A percentile compares a stretch with the other conserved stretches of the same genome.
Evolutionary conservation across 2,888 invertebrate genomes (phyloP).

Genomic region (Acanthosepion lycidas): DNA sequence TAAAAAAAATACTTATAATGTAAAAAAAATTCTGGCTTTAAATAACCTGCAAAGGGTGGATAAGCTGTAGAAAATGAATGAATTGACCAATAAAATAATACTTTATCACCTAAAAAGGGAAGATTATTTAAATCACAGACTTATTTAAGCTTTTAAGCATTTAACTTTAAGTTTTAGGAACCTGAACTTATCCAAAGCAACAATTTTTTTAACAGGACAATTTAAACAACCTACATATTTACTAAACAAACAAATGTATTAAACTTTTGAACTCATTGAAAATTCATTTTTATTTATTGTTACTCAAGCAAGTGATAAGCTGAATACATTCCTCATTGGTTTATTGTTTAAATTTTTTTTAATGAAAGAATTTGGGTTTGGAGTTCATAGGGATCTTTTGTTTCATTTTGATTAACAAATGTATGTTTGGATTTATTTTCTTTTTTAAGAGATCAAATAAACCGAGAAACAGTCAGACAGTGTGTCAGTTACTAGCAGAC

Average conservation of each 20-base stretch:
- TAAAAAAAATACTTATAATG: too few species aligned
- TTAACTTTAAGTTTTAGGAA: too few species aligned
- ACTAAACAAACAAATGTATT: background rate
- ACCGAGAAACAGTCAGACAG: background rate
- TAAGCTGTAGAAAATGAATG: too few species aligned
- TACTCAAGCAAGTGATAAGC: too few species aligned
- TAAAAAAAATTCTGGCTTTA: too few species aligned
- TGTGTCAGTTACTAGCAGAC: conserved; percentile 2
- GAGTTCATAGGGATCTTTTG: background rate
- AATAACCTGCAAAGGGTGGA: too few species aligned
- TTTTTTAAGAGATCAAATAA: background rate
- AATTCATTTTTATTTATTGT: background rate
- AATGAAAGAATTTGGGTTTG: background rate
- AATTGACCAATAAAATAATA: too few species aligned
- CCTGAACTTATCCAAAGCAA: too few species aligned
- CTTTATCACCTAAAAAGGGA: too few species aligned
- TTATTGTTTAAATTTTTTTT: background rate
- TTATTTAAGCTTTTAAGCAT: too few species aligned
- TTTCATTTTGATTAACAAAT: background rate
- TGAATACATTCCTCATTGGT: background rate
- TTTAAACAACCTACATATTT: background rate
- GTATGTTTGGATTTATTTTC: background rate
- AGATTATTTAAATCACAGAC: too few species aligned
- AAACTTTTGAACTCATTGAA: background rate
- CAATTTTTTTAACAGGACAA: too few species aligned